These are phyloP conservation scores for Fringilla coelebs DNA, from an alignment of 2,797 vertebrate species.

Conservation along the genomic window DNA sequence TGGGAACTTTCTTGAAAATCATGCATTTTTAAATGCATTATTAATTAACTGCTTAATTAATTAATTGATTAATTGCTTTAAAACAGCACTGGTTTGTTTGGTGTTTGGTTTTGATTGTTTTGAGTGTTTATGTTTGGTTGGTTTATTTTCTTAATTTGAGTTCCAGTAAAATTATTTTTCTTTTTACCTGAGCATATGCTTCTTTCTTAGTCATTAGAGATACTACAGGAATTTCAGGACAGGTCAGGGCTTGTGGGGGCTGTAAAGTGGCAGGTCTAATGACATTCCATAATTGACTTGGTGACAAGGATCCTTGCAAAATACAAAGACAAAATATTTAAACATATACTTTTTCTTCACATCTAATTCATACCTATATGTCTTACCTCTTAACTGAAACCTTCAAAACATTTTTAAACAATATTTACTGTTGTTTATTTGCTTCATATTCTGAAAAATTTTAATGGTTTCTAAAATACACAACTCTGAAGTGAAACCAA, in stretches of 20 bases:
- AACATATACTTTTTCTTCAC: background rate
- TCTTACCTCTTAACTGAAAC: background rate
- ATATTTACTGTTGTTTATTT: background rate
- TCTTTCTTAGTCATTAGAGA: conserved; percentile 31
- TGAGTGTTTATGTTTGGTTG: background rate
- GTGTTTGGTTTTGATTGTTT: background rate
- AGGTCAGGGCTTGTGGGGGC: conserved; percentile 54
- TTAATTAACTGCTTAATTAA: background rate
- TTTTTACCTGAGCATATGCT: conserved; percentile 53
- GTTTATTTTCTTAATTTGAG: background rate
- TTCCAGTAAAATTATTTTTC: background rate
- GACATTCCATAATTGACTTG: conserved; percentile 41
- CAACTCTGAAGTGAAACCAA: background rate
- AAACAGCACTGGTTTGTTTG: background rate
- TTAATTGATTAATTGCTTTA: background rate
- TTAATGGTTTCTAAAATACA: background rate
- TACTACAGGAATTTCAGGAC: background rate
- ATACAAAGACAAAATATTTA: conserved; percentile 38
- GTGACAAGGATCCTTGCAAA: conserved; percentile 61
- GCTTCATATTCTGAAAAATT: background rate
- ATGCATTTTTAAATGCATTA: background rate
- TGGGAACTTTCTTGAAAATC: background rate
- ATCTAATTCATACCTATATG: background rate
- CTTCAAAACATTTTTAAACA: background rate
- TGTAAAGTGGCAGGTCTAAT: conserved; percentile 77